Evolutionary conservation across 2,888 invertebrate genomes (phyloP).

Genomic region (Leptinotarsa juncta): DNA sequence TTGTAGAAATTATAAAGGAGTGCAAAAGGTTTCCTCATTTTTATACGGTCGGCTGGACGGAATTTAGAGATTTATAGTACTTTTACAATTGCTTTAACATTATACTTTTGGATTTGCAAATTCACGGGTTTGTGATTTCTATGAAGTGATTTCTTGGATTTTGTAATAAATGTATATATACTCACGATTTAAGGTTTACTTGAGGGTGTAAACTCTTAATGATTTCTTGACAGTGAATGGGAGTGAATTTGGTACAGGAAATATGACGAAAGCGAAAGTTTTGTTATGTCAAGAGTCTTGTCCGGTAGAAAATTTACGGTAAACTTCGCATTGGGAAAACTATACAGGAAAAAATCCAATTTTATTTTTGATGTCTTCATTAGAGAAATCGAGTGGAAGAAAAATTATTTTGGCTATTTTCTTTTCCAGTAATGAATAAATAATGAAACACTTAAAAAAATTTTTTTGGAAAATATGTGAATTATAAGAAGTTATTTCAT

Average conservation of each 20-base stretch:
- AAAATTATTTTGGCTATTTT: too few species aligned
- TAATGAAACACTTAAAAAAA: too few species aligned
- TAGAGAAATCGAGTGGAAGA: too few species aligned
- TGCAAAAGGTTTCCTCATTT: constrained; percentile 41
- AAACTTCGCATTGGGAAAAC: not conserved
- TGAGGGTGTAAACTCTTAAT: constrained; percentile 54
- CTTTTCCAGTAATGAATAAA: too few species aligned
- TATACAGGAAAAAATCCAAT: too few species aligned
- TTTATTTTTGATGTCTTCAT: too few species aligned
- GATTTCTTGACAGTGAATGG: constrained; percentile 29
- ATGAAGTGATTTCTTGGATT: constrained; percentile 51
- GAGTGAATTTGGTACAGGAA: not conserved
- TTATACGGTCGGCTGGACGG: constrained; percentile 45
- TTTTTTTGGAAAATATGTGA: too few species aligned
- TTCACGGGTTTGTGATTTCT: constrained; percentile 53
- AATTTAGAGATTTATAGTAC: constrained; percentile 51
- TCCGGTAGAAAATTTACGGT: not conserved
- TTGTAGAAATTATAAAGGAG: constrained; percentile 43
- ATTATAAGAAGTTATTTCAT: too few species aligned
- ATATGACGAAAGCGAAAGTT: not conserved
- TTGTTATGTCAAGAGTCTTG: too few species aligned
- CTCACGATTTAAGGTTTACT: constrained; percentile 55
- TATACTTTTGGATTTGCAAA: constrained; percentile 51
- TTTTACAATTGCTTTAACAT: constrained; percentile 51
- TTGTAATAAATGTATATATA: constrained; percentile 39